Evolutionary conservation across 1,140 invertebrate genomes (phyloP).

Genomic region (Bombus impatiens): DNA sequence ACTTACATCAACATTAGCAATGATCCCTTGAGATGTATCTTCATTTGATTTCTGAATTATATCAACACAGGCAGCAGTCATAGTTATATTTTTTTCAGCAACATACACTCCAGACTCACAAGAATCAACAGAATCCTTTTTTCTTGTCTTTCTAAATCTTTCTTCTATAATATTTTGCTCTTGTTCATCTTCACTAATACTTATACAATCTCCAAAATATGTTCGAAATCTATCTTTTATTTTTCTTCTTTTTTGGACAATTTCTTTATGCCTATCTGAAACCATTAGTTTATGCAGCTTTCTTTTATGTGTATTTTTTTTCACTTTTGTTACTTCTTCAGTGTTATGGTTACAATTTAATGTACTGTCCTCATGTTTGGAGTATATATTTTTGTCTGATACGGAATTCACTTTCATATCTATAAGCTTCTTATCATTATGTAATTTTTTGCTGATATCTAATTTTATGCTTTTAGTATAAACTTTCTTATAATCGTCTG

Average conservation of each 20-base stretch:
- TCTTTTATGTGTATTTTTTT: background rate
- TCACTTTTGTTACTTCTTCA: background rate
- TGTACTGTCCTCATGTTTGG: background rate
- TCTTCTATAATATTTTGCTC: conserved; percentile 25
- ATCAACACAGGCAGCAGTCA: background rate
- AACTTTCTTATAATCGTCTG: background rate
- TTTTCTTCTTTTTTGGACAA: background rate
- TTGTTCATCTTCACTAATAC: conserved; percentile 44
- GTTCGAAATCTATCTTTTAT: conserved; percentile 5
- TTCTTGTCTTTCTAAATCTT: background rate
- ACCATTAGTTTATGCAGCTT: background rate
- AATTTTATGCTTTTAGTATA: background rate
- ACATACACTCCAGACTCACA: conserved; percentile 13
- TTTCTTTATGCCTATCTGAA: no score
- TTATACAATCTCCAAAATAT: conserved; percentile 1
- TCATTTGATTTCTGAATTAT: no score
- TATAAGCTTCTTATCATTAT: no score
- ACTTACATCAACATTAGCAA: no score
- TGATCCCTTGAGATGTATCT: no score
- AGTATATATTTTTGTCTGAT: background rate
- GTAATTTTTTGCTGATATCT: background rate
- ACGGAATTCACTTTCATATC: background rate
- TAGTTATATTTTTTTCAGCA: background rate
- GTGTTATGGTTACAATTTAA: background rate
- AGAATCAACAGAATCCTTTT: conserved; percentile 12